These are phyloP conservation scores for Meteorus sp. DNA, from an alignment of 1,140 invertebrate species.

Conservation along the genomic window DNA sequence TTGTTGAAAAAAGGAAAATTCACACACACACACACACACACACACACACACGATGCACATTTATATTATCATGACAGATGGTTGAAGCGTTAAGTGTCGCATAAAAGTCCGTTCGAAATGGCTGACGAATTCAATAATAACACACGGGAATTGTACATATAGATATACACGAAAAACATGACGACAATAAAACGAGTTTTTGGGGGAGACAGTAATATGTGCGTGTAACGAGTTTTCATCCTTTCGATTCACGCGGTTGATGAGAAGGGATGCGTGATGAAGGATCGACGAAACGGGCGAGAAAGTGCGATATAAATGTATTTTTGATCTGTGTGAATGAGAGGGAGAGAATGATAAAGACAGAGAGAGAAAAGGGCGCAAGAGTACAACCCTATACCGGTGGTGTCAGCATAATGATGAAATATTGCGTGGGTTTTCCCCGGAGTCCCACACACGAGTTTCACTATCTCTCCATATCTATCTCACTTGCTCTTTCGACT, in stretches of 20 bases:
- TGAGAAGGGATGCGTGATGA: constrained; percentile 16
- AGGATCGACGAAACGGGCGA: constrained; percentile 16
- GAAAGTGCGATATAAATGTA: too few species aligned
- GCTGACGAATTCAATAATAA: constrained; percentile 52
- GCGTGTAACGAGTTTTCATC: constrained; percentile 50
- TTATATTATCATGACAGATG: constrained; percentile 41
- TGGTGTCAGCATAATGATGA: constrained; percentile 60
- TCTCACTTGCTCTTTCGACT: background rate
- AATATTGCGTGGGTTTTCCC: constrained; percentile 55
- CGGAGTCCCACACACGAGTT: constrained; percentile 26
- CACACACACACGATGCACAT: background rate
- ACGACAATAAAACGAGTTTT: too few species aligned
- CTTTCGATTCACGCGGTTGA: constrained; percentile 11
- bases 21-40: too few species aligned
- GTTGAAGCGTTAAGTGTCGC: constrained; percentile 47
- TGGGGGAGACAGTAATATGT: constrained; percentile 27
- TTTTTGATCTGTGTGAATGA: too few species aligned
- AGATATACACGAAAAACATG: background rate
- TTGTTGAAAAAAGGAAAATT: too few species aligned
- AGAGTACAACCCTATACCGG: constrained; percentile 35
- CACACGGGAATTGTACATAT: constrained; percentile 18
- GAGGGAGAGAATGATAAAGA: too few species aligned
- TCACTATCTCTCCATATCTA: background rate
- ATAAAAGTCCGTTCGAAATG: constrained; percentile 44
- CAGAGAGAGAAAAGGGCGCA: constrained; percentile 6